Conservation (phyloP, 2,797 vertebrate genomes). For the Molossus molossus region DNA sequence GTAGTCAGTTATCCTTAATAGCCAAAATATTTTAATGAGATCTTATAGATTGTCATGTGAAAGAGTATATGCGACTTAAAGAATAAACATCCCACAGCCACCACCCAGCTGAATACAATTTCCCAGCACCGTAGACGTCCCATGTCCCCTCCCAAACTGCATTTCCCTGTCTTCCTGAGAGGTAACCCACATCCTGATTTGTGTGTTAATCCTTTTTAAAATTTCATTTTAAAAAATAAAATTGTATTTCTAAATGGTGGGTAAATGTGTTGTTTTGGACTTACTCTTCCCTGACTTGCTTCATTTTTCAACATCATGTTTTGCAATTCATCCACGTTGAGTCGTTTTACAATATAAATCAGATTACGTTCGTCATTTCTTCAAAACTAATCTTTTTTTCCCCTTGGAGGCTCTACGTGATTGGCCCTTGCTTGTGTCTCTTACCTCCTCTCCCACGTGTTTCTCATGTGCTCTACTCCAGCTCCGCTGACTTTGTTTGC, state of each 20-base stretch:
- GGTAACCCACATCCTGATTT: not conserved
- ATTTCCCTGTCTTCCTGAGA: not conserved
- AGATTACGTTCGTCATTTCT: not conserved
- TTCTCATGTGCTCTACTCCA: not conserved
- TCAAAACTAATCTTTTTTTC: not conserved
- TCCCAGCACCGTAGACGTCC: not conserved
- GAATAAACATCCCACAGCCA: not conserved
- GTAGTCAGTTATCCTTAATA: not conserved
- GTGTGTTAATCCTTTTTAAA: slow-evolving; percentile 10
- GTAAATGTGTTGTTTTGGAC: not conserved
- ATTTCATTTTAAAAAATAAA: not conserved
- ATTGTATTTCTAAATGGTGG: not conserved
- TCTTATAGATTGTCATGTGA: not conserved
- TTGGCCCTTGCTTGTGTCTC: not conserved
- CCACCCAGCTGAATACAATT: not conserved
- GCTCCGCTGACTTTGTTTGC: not conserved
- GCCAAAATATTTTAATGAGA: not conserved
- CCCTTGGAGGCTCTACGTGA: not conserved
- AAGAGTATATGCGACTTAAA: not conserved
- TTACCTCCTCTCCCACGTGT: not conserved
- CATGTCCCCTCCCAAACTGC: not conserved
- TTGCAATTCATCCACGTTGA: not conserved
- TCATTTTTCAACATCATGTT: not conserved
- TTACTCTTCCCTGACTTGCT: not conserved
- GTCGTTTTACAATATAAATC: not conserved